These are phyloP conservation scores for Fundulus diaphanus DNA, from an alignment of 2,797 vertebrate genomes.

Conservation along the genomic window DNA sequence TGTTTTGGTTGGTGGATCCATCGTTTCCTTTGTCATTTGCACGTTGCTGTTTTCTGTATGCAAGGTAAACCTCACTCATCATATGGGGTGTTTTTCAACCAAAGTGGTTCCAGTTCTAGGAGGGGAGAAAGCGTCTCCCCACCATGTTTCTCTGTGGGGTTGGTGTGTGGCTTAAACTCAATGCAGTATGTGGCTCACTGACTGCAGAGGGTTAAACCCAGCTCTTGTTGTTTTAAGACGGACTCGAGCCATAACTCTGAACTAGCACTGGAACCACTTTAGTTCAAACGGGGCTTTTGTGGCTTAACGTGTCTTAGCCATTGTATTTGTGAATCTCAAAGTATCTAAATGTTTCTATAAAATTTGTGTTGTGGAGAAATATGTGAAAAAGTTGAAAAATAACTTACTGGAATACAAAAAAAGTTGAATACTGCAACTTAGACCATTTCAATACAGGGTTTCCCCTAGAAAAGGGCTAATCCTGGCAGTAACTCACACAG, in stretches of 20 bases:
- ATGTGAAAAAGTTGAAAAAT: too few relatives aligned
- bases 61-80: background rate
- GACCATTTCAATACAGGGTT: too few relatives aligned
- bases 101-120: background rate
- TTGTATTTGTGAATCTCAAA: background rate
- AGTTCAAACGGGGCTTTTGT: background rate
- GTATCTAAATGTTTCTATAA: conserved; percentile 9
- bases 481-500: background rate
- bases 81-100: background rate
- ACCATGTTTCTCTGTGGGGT: background rate
- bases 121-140: background rate
- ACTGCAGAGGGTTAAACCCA: background rate
- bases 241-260: background rate
- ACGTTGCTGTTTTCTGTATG: background rate
- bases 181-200: background rate
- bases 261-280: background rate
- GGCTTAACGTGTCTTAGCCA: conserved; percentile 5
- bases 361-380: background rate
- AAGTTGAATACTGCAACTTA: too few relatives aligned
- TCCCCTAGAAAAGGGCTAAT: too few relatives aligned
- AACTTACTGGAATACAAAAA: too few relatives aligned
- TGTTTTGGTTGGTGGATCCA: conserved; percentile 35
- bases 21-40: conserved; percentile 50
- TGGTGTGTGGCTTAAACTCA: background rate
- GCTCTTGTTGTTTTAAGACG: background rate